Percentiles rank a stretch among this genome's conserved stretches.
Conservation (phyloP, 1,140 invertebrate genomes). For the Araneus ventricosus region DNA sequence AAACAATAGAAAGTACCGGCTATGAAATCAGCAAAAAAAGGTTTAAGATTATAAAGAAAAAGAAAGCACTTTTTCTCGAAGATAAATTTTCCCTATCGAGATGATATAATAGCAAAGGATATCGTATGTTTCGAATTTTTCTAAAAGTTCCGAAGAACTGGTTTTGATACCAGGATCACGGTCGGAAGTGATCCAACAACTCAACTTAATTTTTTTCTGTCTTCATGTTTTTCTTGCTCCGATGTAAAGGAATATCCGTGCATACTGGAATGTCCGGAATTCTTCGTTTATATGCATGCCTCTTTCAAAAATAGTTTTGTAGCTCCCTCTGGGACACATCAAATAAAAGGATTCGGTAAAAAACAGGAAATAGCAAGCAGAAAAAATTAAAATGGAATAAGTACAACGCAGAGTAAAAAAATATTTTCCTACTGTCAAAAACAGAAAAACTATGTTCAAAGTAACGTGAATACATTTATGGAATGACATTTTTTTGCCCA, state of each 20-base stretch:
- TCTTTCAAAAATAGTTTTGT: slow-evolving; percentile 44
- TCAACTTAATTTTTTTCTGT: background rate
- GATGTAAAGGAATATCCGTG: background rate
- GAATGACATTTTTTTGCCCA: background rate
- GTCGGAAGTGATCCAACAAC: slow-evolving; percentile 17
- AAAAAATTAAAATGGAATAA: slow-evolving; percentile 14
- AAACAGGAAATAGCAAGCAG: background rate
- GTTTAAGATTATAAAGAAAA: too few species aligned
- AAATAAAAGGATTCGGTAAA: slow-evolving; percentile 23
- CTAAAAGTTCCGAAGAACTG: background rate
- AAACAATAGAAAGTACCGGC: too few species aligned
- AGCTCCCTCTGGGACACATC: background rate
- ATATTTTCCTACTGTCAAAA: slow-evolving; percentile 36
- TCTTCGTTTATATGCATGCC: slow-evolving; percentile 51
- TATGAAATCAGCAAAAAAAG: too few species aligned
- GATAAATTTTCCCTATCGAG: too few species aligned
- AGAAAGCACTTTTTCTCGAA: too few species aligned
- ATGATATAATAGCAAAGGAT: background rate
- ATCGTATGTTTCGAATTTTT: background rate
- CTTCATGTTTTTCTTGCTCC: background rate
- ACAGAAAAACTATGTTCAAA: slow-evolving; percentile 15
- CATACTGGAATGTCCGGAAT: slow-evolving; percentile 12
- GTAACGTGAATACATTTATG: background rate
- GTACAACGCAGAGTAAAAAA: background rate
- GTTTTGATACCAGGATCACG: background rate